Percentiles rank a stretch among this genome's conserved stretches.
Evolutionary conservation across 2,113 vertebrate genomes (phyloP).

Genomic region (Megaceryle torquata): DNA sequence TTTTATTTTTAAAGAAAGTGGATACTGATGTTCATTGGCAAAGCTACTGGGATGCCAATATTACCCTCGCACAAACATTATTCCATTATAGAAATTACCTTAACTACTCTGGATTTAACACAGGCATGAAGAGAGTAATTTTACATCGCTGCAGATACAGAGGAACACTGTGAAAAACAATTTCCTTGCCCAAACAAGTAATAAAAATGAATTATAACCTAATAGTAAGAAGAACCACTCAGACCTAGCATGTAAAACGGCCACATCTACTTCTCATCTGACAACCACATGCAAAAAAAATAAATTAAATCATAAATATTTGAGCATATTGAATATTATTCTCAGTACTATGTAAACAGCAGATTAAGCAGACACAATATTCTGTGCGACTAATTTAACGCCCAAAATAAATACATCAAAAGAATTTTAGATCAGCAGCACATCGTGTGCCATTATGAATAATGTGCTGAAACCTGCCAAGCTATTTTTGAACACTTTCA

Average conservation of each 20-base stretch:
- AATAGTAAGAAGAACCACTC: not conserved
- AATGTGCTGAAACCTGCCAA: conserved; percentile 40
- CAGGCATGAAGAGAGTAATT: not conserved
- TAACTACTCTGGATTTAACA: not conserved
- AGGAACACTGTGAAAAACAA: not conserved
- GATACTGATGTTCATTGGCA: not conserved
- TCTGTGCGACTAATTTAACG: not conserved
- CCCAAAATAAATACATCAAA: conserved; percentile 58
- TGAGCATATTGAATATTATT: not conserved
- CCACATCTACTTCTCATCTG: not conserved
- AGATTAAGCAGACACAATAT: conserved; percentile 35
- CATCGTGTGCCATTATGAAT: not conserved
- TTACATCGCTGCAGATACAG: not conserved
- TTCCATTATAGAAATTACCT: not conserved
- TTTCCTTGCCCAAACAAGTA: not conserved
- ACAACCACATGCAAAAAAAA: not conserved
- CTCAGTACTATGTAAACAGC: conserved; percentile 15
- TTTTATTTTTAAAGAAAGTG: not conserved
- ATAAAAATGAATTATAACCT: not conserved
- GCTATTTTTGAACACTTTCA: conserved; percentile 60
- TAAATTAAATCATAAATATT: conserved; percentile 21
- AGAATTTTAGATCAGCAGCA: conserved; percentile 55
- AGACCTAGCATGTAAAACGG: not conserved
- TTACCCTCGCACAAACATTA: not conserved
- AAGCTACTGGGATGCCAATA: not conserved